Base-by-base conservation (phyloP, 1,140 invertebrate species). In the Caenorhabditis briggsae region DNA sequence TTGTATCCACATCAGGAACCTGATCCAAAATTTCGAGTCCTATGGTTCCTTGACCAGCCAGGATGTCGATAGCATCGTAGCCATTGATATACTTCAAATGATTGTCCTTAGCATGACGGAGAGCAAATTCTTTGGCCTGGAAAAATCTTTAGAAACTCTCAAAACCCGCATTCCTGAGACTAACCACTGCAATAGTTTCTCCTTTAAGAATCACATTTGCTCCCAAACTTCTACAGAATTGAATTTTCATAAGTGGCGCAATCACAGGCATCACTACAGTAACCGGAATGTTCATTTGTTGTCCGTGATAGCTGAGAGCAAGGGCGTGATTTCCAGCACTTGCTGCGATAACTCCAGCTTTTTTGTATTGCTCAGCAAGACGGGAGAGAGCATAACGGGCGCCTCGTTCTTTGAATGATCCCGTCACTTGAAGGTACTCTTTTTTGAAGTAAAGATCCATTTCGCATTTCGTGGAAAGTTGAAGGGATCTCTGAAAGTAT, bases 261-360 rank as follows among this genome's bases (percentile, higher is more conserved):
- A 96, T 94, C 16, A 95, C 95, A 0, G 97, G 97, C 97, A 98
- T 98, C 0, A 98, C 96, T 2, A 98, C 97, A 0, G 96, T 97
- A 0, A 96, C 95, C 0, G 96, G 95, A 64, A 98, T 95, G 8
- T 94, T 94, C 0, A 98, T 93, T 85, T 95, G 94, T 88, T 95
- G 93, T 1, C 96, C 97, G 92, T 98, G 97, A 92, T 97, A 98
- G 86, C 95, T 95, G 11, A 98, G 93, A 0, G 95, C 97, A 82
- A 96, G 94, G 0, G 97, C 96, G 93, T 98, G 97, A 92, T 98
- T 98, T 0, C 97, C 96, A 50, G 97, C 94, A 23, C 96, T 97
- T 0, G 97, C 96, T 8, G 96, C 96, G 86, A 98, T 96, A 0
- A 98, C 96, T 43, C 97, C 97, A 18, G 92, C 93, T 41, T 93